Conservation (phyloP, 2,888 invertebrate species). For the Nomada ferruginata region DNA sequence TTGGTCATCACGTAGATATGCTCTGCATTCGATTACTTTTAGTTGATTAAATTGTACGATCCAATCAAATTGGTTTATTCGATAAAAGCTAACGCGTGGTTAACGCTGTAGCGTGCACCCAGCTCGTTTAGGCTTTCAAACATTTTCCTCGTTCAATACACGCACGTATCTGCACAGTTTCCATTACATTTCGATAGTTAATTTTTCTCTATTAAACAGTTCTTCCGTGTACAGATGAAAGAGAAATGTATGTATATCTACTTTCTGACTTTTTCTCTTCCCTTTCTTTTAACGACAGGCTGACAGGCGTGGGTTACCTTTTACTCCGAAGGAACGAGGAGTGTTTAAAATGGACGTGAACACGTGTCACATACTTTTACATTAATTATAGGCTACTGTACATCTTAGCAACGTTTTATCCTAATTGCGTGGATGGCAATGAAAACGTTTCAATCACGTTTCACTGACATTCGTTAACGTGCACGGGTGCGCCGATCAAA, state of each 20-base stretch:
- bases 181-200: conserved; percentile 22
- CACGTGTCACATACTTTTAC: not conserved
- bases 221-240: no score
- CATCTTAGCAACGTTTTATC: conserved; percentile 5
- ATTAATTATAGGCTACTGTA: conserved; percentile 23
- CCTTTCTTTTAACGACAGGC: not conserved
- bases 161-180: not conserved
- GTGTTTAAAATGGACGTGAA: not conserved
- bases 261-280: not conserved
- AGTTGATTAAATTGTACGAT: conserved; percentile 58
- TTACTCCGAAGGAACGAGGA: not conserved
- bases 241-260: not conserved
- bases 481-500: conserved; percentile 42
- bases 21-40: conserved; percentile 54
- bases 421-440: conserved; percentile 34
- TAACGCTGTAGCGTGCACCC: conserved; percentile 16
- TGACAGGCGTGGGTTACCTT: not conserved
- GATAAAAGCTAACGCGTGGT: conserved; percentile 49
- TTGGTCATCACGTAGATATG: conserved; percentile 33
- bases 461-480: conserved; percentile 51
- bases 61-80: conserved; percentile 61
- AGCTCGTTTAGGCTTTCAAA: conserved; percentile 28
- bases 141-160: conserved; percentile 4
- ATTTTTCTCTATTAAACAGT: not conserved
- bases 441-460: conserved; percentile 43